phyloP scores from a whole-genome alignment of 2,888 invertebrate genomes.

The Hesperia comma region DNA sequence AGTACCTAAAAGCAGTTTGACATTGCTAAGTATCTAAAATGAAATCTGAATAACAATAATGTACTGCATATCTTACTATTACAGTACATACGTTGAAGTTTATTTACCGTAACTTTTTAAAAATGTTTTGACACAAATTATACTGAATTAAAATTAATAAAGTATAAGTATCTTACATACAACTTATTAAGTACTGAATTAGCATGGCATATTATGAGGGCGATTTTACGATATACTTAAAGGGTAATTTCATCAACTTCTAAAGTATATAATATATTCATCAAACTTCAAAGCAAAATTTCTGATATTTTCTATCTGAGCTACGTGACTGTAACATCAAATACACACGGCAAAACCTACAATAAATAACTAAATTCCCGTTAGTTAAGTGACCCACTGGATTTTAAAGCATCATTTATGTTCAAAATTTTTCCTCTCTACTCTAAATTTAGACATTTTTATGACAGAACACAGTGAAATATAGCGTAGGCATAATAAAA shows the following conservation, averaged over 20 bases:
- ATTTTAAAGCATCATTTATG: conserved; percentile 17
- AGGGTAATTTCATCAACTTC: not conserved
- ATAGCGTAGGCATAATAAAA: not conserved
- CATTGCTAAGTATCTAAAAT: conserved; percentile 23
- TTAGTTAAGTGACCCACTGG: conserved; percentile 3
- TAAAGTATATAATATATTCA: not conserved
- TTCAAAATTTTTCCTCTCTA: not conserved
- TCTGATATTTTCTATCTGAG: not conserved
- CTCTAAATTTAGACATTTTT: conserved; percentile 5
- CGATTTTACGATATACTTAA: conserved; percentile 22
- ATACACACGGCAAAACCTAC: conserved; percentile 7
- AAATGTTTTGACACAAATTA: not conserved
- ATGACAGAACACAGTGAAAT: conserved; percentile 2
- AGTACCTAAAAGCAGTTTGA: conserved; percentile 24
- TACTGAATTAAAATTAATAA: conserved; percentile 15
- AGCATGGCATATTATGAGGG: conserved; percentile 45
- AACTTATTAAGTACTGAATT: conserved; percentile 51
- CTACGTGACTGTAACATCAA: not conserved
- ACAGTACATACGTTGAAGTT: not conserved
- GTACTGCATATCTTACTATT: not conserved
- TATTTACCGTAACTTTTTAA: not conserved
- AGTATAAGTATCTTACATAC: conserved; percentile 37
- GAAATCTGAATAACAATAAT: not conserved
- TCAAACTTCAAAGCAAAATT: not conserved
- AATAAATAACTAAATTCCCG: not conserved